Base-by-base conservation (phyloP, 2,113 vertebrate species). In the Pterocles orientalis region DNA sequence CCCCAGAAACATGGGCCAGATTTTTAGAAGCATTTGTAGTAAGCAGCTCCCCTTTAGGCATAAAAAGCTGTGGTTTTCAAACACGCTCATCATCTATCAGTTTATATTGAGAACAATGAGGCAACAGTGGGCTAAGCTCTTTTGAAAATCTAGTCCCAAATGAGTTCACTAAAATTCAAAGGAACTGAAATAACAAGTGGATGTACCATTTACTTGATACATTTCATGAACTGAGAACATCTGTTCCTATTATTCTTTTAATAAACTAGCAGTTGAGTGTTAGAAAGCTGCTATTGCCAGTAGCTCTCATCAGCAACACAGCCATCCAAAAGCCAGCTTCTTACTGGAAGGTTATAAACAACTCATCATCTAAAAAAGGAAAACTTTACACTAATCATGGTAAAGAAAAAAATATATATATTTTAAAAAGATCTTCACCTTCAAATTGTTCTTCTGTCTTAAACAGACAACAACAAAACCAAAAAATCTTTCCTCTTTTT, bases 161-260 rank as follows among this genome's bases (percentile, higher is more conserved):
- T 88, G 80, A 92, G 86, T 81, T 96, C 93, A 81, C 86, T 82
- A 83, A 88, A 92, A 94, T 96, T 95, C 90, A 96, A 94, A 97
- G 80, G 90, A 88, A 88, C 36, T 83, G 76, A 88, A 96, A 97
- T 90, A 90, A 86, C 90, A 95, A 95, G 94, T 93, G 93, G 88
- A 94, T 95, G 93, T 64, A 81, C 68, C 90, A 94, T 90, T 90
- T 91, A 86, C 43, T 84, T 68, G 68, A 90, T 91, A 53, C 72
- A 82, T 72, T 94, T 89, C 71, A 82, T 95, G 95, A 96, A 96
- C 7, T 82, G 88, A 91, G 93, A 96, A 95, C 94, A 96, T 94
- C 95, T 97, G 96, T 72, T 95, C 81, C 94, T 57, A 94, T 96
- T 97, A 93, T 96, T 92, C 79, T 83, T 94, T 79, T 77, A 96